A percentile compares a stretch with the other conserved stretches of the same genome.
Evolutionary conservation across 2,113 vertebrate genomes (phyloP).

Genomic region (Leptobrachium ailaonicum): DNA sequence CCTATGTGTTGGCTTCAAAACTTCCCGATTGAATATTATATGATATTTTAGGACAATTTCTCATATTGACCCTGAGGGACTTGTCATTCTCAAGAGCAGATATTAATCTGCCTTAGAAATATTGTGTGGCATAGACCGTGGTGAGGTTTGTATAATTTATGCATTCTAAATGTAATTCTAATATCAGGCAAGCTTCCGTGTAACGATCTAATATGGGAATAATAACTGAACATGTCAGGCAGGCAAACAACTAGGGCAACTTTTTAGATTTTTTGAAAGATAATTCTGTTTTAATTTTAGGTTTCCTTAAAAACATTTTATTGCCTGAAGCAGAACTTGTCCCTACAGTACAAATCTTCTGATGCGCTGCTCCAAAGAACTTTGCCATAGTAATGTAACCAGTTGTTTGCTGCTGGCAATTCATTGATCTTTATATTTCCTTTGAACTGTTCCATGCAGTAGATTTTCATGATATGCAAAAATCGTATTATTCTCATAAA

Average conservation of each 20-base stretch:
- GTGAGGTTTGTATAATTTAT: conserved; percentile 47
- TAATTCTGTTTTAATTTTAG: conserved; percentile 41
- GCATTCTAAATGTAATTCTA: conserved; percentile 38
- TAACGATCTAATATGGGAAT: conserved; percentile 15
- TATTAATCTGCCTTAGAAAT: conserved; percentile 46
- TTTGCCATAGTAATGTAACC: conserved; percentile 20
- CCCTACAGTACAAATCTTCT: conserved; percentile 20
- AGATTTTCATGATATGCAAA: conserved; percentile 20
- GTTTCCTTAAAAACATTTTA: conserved; percentile 40
- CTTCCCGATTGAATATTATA: conserved; percentile 41
- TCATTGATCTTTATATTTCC: conserved; percentile 37
- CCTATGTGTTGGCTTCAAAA: conserved; percentile 34
- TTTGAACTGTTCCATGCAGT: conserved; percentile 19
- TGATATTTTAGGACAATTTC: conserved; percentile 40
- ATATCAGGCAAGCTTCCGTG: conserved; percentile 11
- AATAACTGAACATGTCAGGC: conserved; percentile 24
- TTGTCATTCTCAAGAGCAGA: conserved; percentile 45
- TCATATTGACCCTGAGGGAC: conserved; percentile 44
- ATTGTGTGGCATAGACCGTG: conserved; percentile 46
- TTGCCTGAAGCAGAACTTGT: conserved; percentile 22
- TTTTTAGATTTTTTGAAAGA: conserved; percentile 8
- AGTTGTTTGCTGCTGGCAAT: conserved; percentile 41
- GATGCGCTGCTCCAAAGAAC: conserved; percentile 24
- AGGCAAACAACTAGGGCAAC: conserved; percentile 1
- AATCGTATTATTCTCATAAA: conserved; percentile 31